A percentile compares a stretch with the other conserved stretches of the same genome.
These are phyloP conservation scores for Rhabdophis nuchalis DNA, from an alignment of 2,797 vertebrate species.

Conservation along the genomic window DNA sequence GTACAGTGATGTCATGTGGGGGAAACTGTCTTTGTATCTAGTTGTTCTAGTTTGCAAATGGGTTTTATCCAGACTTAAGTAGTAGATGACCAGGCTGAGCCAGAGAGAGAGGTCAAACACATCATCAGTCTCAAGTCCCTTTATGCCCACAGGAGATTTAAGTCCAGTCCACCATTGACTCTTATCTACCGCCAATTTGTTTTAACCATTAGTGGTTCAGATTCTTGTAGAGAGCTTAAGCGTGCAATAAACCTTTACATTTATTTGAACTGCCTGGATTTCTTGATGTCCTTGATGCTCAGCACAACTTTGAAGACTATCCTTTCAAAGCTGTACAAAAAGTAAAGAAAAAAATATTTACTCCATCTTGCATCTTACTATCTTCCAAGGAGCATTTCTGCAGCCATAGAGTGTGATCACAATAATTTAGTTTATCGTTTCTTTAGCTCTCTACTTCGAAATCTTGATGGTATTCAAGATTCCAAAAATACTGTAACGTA, in stretches of 20 bases:
- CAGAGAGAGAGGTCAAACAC: background rate
- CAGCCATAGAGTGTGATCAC: constrained; percentile 15
- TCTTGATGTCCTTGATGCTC: background rate
- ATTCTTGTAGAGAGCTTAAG: background rate
- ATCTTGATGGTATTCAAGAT: background rate
- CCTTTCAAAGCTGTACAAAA: background rate
- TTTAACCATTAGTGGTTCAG: background rate
- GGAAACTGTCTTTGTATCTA: no score
- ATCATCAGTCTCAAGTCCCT: background rate
- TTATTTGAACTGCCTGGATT: background rate
- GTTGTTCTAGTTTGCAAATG: background rate
- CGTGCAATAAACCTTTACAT: background rate
- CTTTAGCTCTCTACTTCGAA: background rate
- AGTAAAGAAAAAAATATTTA: background rate
- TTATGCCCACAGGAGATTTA: background rate
- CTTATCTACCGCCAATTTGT: background rate
- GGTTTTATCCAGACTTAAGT: background rate
- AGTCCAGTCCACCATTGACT: background rate
- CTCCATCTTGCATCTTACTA: no score
- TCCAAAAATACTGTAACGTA: background rate
- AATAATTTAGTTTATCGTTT: background rate
- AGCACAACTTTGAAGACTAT: background rate
- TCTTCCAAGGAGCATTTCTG: background rate
- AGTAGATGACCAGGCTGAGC: background rate
- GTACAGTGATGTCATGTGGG: no score